These are phyloP conservation scores for Diadumene lineata DNA, from an alignment of 92 coral and sea anemone genomes.

Conservation along the genomic window DNA sequence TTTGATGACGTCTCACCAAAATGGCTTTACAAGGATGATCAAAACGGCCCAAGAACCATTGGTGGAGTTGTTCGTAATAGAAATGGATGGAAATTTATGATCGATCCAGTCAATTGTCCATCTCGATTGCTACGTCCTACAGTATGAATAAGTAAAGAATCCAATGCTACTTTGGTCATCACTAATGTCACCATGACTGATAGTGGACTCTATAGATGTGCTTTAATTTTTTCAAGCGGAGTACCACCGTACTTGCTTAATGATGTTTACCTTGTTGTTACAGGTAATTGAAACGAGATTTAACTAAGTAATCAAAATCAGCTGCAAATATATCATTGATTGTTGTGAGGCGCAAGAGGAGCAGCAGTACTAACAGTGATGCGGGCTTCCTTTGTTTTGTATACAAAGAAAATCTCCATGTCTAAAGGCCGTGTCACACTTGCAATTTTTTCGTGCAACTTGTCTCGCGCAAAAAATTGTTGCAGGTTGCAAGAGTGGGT, in stretches of 20 bases:
- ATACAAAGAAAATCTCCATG: background rate
- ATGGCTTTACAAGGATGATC: background rate
- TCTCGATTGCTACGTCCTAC: conserved; percentile 4
- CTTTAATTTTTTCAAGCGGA: background rate
- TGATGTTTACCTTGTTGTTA: background rate
- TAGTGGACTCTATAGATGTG: conserved; percentile 22
- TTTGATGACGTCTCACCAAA: background rate
- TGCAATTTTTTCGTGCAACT: too few species aligned
- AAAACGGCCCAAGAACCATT: background rate
- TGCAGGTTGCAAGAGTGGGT: too few species aligned
- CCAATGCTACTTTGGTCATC: conserved; percentile 17
- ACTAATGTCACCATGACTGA: conserved; percentile 17
- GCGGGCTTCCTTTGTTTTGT: too few species aligned
- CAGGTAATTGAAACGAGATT: background rate
- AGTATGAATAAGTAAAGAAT: background rate
- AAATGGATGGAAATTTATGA: background rate
- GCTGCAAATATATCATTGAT: background rate
- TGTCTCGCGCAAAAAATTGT: too few species aligned
- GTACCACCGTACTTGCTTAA: background rate
- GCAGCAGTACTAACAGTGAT: background rate
- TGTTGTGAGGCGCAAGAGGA: background rate
- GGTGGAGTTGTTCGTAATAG: background rate
- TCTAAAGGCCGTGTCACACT: too few species aligned
- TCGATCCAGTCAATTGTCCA: background rate
- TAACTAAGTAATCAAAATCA: background rate